These are phyloP conservation scores for Mustelus asterias DNA, from an alignment of 2,113 vertebrate genomes.

Conservation along the genomic window DNA sequence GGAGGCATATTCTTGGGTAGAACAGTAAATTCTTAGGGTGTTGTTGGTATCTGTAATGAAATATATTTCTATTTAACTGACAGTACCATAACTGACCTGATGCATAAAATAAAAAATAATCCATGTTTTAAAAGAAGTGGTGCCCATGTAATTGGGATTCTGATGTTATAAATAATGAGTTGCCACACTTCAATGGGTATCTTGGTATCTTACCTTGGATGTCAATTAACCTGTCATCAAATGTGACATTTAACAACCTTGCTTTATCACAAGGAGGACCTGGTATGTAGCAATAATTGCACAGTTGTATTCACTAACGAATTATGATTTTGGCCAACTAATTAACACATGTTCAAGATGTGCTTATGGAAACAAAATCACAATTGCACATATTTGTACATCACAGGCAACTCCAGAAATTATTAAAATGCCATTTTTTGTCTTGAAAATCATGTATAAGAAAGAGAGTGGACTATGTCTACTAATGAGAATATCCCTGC, in stretches of 20 bases:
- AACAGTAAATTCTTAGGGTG: neutral
- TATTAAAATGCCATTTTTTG: too few relatives aligned
- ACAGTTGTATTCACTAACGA: too few relatives aligned
- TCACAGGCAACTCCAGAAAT: too few relatives aligned
- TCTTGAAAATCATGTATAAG: too few relatives aligned
- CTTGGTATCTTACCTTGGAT: neutral
- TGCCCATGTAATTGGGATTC: neutral
- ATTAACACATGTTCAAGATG: too few relatives aligned
- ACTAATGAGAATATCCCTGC: too few relatives aligned
- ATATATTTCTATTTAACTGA: neutral
- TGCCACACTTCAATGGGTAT: neutral
- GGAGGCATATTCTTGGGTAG: neutral
- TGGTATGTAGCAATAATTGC: neutral
- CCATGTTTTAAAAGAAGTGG: neutral
- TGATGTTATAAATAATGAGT: neutral
- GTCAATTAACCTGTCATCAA: neutral
- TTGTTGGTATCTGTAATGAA: neutral
- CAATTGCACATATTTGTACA: too few relatives aligned
- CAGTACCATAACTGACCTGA: too few relatives aligned
- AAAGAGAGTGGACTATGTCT: too few relatives aligned
- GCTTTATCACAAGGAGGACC: neutral
- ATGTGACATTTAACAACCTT: neutral
- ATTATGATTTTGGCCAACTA: too few relatives aligned
- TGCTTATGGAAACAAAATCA: too few relatives aligned
- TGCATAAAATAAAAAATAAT: neutral